These are phyloP conservation scores for Sarcophaga bullata DNA, from an alignment of 1,140 invertebrate species.

Conservation along the genomic window DNA sequence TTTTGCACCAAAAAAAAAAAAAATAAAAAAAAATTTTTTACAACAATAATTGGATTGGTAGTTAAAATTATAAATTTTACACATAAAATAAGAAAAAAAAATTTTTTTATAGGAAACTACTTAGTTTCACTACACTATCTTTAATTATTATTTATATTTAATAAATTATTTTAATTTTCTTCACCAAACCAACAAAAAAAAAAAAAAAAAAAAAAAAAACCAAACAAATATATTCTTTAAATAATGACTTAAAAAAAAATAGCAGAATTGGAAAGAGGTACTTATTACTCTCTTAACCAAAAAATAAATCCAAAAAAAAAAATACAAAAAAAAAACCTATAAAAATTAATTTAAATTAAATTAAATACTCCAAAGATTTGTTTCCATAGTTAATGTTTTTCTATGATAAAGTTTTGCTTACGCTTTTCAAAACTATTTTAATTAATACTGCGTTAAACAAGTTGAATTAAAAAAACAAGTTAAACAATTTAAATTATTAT, in stretches of 20 bases:
- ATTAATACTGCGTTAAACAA: background rate
- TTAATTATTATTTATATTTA: conserved; percentile 1
- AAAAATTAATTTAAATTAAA: conserved; percentile 39
- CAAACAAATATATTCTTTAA: background rate
- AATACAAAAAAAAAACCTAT: conserved; percentile 36
- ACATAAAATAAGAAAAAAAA: background rate
- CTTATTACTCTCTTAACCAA: conserved; percentile 48
- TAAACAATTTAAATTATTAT: background rate
- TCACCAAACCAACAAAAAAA: conserved; percentile 4
- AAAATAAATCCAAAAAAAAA: too few species aligned
- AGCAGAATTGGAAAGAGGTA: conserved; percentile 66
- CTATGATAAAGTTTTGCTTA: background rate
- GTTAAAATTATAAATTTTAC: background rate
- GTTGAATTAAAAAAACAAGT: background rate
- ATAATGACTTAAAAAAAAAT: conserved; percentile 48
- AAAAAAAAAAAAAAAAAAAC: background rate
- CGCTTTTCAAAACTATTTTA: conserved; percentile 8
- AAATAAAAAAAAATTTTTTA: background rate
- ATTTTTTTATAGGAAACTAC: background rate
- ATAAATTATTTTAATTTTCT: conserved; percentile 31
- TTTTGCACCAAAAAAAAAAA: background rate
- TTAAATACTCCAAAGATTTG: background rate
- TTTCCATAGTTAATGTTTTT: too few species aligned
- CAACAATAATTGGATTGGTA: background rate
- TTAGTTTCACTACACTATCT: background rate